These are phyloP conservation scores for Scaptomyza caliginosa DNA, from an alignment of 2,888 invertebrate genomes.

Conservation along the genomic window DNA sequence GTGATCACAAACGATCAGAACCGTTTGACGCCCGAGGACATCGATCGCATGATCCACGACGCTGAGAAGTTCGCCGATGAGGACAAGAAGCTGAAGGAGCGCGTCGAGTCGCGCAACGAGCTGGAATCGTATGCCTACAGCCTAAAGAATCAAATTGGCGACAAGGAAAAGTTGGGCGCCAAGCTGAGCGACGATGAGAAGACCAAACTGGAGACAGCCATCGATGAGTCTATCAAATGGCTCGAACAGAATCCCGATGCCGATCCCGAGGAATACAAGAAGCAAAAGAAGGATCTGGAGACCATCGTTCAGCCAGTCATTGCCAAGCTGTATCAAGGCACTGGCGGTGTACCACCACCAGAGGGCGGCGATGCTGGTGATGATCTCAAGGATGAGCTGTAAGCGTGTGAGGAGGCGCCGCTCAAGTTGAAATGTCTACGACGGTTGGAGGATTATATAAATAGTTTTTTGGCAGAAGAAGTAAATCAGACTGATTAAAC, in stretches of 20 bases:
- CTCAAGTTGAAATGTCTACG: background rate
- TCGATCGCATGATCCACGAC: slow-evolving; percentile 99
- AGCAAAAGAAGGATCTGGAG: slow-evolving; percentile 97
- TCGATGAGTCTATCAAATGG: slow-evolving; percentile 99
- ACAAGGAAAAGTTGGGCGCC: slow-evolving; percentile 98
- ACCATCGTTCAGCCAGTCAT: slow-evolving; percentile 98
- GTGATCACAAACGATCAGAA: slow-evolving; percentile 99
- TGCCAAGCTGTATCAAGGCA: slow-evolving; percentile 96
- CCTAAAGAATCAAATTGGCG: slow-evolving; percentile 97
- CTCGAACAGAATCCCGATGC: slow-evolving; percentile 97
- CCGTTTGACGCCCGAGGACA: slow-evolving; percentile 98
- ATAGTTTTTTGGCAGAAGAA: slow-evolving; percentile 71
- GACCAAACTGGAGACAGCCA: slow-evolving; percentile 96
- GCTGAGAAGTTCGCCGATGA: slow-evolving; percentile 99
- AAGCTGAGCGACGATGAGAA: slow-evolving; percentile 96
- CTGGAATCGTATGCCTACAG: slow-evolving; percentile 99
- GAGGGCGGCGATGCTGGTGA: slow-evolving; percentile 89
- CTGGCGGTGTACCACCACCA: slow-evolving; percentile 91
- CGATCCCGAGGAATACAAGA: slow-evolving; percentile 95
- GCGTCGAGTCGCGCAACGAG: slow-evolving; percentile 98
- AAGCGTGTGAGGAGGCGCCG: slow-evolving; percentile 66
- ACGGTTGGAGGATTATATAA: slow-evolving; percentile 48
- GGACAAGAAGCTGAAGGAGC: slow-evolving; percentile 97
- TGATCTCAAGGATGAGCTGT: slow-evolving; percentile 94
- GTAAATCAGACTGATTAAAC: slow-evolving; percentile 81